These are phyloP conservation scores for Toxostoma redivivum DNA, from an alignment of 2,113 vertebrate genomes.

Conservation along the genomic window DNA sequence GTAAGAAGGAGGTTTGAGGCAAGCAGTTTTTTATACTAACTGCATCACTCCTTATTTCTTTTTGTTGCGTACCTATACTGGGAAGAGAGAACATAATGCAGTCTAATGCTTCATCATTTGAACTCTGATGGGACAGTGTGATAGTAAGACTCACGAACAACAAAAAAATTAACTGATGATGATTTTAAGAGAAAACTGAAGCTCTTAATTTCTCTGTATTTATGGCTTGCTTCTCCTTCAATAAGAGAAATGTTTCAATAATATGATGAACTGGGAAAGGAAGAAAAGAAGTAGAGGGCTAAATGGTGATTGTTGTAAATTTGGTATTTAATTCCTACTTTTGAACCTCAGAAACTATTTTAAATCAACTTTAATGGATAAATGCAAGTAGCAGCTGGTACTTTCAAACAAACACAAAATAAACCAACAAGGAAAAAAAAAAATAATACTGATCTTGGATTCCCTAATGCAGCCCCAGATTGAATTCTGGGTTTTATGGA, in stretches of 20 bases:
- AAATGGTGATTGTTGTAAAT: background rate
- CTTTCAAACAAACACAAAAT: background rate
- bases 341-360: background rate
- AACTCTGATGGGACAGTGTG: background rate
- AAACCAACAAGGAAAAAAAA: background rate
- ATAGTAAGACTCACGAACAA: background rate
- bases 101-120: background rate
- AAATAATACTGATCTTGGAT: background rate
- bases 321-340: background rate
- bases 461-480: background rate
- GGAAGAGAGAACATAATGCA: background rate
- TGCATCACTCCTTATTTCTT: background rate
- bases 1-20: background rate
- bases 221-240: background rate
- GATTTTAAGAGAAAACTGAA: background rate
- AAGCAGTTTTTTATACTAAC: background rate
- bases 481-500: background rate
- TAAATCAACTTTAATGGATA: background rate
- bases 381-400: background rate
- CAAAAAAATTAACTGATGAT: background rate
- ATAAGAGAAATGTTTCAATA: background rate
- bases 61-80: background rate
- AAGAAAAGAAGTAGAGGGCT: background rate
- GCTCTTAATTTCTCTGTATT: background rate
- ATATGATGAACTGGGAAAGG: background rate